A percentile compares a stretch with the other conserved stretches of the same genome.
These are phyloP conservation scores for Bombus confusus DNA, from an alignment of 1,140 invertebrate species.

Conservation along the genomic window DNA sequence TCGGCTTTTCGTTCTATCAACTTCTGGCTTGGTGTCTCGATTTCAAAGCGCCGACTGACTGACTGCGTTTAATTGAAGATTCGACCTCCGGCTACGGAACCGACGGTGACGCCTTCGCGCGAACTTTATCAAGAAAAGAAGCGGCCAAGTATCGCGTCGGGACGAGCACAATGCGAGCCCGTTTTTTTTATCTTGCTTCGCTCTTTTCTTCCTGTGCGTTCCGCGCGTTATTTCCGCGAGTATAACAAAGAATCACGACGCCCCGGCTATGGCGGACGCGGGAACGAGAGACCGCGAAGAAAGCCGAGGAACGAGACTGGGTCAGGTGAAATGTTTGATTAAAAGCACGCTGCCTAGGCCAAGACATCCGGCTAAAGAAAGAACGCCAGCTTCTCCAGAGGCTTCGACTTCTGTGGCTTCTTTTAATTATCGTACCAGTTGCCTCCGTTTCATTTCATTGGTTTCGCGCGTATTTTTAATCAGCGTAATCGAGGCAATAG, in stretches of 20 bases:
- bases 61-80: constrained; percentile 33
- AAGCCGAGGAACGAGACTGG: constrained; percentile 57
- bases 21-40: background rate
- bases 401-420: constrained; percentile 23
- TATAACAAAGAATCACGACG: constrained; percentile 58
- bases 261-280: constrained; percentile 35
- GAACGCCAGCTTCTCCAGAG: background rate
- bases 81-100: constrained; percentile 4
- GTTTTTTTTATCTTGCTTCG: background rate
- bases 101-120: constrained; percentile 42
- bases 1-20: background rate
- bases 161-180: constrained; percentile 39
- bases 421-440: background rate
- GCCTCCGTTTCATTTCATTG: background rate
- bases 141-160: constrained; percentile 34
- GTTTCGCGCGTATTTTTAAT: background rate
- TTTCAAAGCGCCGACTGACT: background rate
- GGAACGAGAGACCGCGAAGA: constrained; percentile 53
- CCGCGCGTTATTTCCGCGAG: constrained; percentile 27
- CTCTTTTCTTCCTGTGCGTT: background rate
- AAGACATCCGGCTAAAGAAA: constrained; percentile 1
- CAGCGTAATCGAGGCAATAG: background rate
- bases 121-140: constrained; percentile 45
- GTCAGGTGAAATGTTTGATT: constrained; percentile 67
- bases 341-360: constrained; percentile 49